Percentiles rank a stretch among this genome's conserved stretches.
Conservation (phyloP, 1,140 invertebrate species). For the Tetranychus urticae region DNA sequence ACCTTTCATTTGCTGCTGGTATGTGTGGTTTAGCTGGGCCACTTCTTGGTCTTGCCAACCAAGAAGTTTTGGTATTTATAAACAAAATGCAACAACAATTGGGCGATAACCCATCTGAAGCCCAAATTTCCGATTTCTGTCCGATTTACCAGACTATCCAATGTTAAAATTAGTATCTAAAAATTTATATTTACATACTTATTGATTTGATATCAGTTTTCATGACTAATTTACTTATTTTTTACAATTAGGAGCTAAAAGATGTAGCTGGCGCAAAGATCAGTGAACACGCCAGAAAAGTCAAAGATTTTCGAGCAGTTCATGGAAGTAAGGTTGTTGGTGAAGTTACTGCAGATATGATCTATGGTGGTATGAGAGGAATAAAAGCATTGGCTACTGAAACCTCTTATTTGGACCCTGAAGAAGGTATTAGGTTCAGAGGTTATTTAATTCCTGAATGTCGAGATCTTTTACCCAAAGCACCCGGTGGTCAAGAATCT, state of each 20-base stretch:
- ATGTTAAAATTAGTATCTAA: constrained; percentile 27
- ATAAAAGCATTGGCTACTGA: constrained; percentile 32
- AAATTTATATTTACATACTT: neutral
- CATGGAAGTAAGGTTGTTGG: constrained; percentile 69
- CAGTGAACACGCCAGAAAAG: constrained; percentile 63
- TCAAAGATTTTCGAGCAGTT: constrained; percentile 66
- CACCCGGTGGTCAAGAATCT: constrained; percentile 27
- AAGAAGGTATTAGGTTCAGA: constrained; percentile 33
- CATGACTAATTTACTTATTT: neutral
- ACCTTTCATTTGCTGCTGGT: constrained; percentile 31
- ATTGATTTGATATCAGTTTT: too few relatives aligned
- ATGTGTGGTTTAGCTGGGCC: constrained; percentile 35
- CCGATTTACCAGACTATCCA: constrained; percentile 31
- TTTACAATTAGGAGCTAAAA: constrained; percentile 40
- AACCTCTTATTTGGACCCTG: constrained; percentile 33
- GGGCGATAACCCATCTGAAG: constrained; percentile 25
- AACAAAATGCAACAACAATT: constrained; percentile 24
- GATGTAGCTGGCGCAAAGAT: constrained; percentile 63
- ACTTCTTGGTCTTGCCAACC: constrained; percentile 34
- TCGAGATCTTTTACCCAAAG: constrained; percentile 29
- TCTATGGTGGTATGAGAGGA: constrained; percentile 34
- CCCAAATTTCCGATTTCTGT: constrained; percentile 29
- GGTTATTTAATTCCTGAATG: constrained; percentile 34
- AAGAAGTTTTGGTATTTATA: constrained; percentile 26
- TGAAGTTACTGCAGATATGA: constrained; percentile 66